Conservation (phyloP, 2,113 vertebrate species). For the Symphodus melops region DNA sequence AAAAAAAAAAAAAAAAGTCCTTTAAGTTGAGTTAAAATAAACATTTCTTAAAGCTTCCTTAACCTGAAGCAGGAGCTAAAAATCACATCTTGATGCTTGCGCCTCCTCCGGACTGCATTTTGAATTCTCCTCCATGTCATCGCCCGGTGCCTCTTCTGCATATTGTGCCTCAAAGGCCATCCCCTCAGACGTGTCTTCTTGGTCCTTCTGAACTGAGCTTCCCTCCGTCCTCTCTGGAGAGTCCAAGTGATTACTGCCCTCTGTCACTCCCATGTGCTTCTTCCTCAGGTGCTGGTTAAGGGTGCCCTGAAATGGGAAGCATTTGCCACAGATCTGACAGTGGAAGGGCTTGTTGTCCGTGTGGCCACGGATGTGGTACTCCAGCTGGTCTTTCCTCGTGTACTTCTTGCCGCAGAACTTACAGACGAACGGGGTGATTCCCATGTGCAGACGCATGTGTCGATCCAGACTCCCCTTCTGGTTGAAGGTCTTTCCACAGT, state of each 20-base stretch:
- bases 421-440: constrained; percentile 98
- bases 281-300: constrained; percentile 99
- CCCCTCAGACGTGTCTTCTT: constrained; percentile 87
- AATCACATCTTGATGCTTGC: constrained; percentile 82
- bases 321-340: constrained; percentile 98
- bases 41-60: constrained; percentile 80
- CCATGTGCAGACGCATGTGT: constrained; percentile 99
- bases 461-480: constrained; percentile 98
- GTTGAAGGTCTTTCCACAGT: constrained; percentile 99
- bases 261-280: constrained; percentile 92
- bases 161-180: constrained; percentile 86
- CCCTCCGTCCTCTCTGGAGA: constrained; percentile 91
- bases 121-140: constrained; percentile 76
- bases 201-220: constrained; percentile 87
- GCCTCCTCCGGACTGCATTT: constrained; percentile 82
- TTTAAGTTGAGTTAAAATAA: constrained; percentile 66
- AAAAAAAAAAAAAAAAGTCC: too few relatives aligned
- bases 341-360: constrained; percentile 99
- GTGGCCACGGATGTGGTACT: constrained; percentile 98
- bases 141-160: constrained; percentile 77
- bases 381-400: constrained; percentile 97
- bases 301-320: constrained; percentile 99
- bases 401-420: constrained; percentile 99
- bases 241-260: constrained; percentile 86
- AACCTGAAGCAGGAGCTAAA: constrained; percentile 78